These are phyloP conservation scores for Isotomurus palustris DNA, from an alignment of 2,888 invertebrate species.

Conservation along the genomic window DNA sequence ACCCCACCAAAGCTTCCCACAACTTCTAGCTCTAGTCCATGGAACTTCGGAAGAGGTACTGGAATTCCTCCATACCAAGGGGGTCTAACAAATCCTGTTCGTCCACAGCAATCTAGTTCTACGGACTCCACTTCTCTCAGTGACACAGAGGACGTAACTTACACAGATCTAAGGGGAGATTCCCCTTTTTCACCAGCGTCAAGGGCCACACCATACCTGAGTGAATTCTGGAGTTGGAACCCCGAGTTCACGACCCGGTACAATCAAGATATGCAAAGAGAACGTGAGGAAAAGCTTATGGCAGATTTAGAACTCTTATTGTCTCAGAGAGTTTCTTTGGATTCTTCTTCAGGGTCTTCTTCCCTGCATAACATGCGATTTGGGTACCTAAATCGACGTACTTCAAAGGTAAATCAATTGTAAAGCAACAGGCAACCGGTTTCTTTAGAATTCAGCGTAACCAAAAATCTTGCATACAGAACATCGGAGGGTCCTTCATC, in stretches of 20 bases:
- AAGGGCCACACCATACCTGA: neutral
- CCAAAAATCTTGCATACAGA: conserved; percentile 17
- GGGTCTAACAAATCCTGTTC: conserved; percentile 3
- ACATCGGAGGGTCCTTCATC: conserved; percentile 66
- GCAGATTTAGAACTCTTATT: conserved; percentile 63
- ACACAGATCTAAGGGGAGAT: neutral
- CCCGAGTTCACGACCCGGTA: conserved; percentile 70
- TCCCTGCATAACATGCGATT: conserved; percentile 23
- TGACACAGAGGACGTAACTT: conserved; percentile 23
- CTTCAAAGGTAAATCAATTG: conserved; percentile 19
- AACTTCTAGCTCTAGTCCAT: conserved; percentile 13
- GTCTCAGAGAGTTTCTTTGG: conserved; percentile 52
- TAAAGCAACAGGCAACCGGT: neutral
- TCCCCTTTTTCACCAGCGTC: conserved; percentile 9
- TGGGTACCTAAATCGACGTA: conserved; percentile 33
- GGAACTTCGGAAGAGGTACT: conserved; percentile 7
- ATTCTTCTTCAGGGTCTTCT: conserved; percentile 29
- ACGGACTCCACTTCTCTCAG: conserved; percentile 32
- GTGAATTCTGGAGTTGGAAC: conserved; percentile 58
- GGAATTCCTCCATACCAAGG: conserved; percentile 3
- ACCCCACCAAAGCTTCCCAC: conserved; percentile 24
- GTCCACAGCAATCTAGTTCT: conserved; percentile 14
- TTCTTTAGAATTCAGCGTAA: neutral
- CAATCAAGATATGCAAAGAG: conserved; percentile 82
- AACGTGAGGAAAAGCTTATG: conserved; percentile 72